These are phyloP conservation scores for Trissoscelio sp. DNA, from an alignment of 2,888 invertebrate genomes.

Conservation along the genomic window DNA sequence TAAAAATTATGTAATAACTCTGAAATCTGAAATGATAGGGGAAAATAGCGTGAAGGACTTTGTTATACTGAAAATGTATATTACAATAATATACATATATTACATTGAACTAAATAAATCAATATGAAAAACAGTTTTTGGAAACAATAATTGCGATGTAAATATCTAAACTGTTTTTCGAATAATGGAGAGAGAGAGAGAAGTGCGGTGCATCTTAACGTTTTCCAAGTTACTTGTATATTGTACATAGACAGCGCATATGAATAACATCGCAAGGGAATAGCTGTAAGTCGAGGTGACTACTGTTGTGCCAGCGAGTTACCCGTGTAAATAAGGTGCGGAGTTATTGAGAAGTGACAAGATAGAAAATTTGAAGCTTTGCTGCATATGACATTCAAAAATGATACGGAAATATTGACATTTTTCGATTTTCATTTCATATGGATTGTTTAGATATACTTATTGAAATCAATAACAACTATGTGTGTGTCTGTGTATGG, in stretches of 20 bases:
- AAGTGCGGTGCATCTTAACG: slow-evolving; percentile 12
- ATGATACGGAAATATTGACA: slow-evolving; percentile 37
- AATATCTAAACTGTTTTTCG: neutral
- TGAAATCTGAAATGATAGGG: too few relatives aligned
- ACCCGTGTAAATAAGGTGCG: slow-evolving; percentile 44
- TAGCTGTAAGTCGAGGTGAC: slow-evolving; percentile 41
- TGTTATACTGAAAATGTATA: too few relatives aligned
- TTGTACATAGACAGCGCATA: slow-evolving; percentile 43
- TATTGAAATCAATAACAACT: too few relatives aligned
- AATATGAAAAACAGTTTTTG: neutral
- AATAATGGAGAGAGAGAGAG: slow-evolving; percentile 14
- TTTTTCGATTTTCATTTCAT: slow-evolving; percentile 17
- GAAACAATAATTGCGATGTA: neutral
- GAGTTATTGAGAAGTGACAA: slow-evolving; percentile 51
- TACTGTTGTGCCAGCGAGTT: slow-evolving; percentile 36
- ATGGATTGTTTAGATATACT: slow-evolving; percentile 38
- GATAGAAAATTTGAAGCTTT: slow-evolving; percentile 48
- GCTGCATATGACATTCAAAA: slow-evolving; percentile 38
- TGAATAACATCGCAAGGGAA: slow-evolving; percentile 46
- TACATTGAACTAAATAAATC: too few relatives aligned
- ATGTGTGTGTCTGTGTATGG: too few relatives aligned
- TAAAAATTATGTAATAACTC: too few relatives aligned
- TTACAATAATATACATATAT: too few relatives aligned
- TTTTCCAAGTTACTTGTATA: slow-evolving; percentile 46
- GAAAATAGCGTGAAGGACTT: too few relatives aligned